Conservation (phyloP, 53 echinoderm and acorn worm genomes). For the Paracentrotus lividus region DNA sequence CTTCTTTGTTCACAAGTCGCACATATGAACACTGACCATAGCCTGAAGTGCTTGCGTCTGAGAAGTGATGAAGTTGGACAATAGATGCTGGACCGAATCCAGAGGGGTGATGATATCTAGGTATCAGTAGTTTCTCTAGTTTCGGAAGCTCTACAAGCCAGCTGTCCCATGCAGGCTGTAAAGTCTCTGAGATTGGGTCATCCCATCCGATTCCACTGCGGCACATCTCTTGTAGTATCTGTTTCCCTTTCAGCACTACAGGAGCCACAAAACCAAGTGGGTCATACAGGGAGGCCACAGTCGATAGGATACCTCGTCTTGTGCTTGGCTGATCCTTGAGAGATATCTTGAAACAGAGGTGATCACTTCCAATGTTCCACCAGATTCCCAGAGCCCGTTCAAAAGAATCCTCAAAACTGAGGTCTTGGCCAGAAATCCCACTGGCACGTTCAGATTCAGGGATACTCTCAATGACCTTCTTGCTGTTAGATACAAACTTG, state of each 20-base stretch:
- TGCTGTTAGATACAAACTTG: constrained; percentile 79
- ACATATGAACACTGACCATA: constrained; percentile 82
- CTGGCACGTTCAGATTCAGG: constrained; percentile 65
- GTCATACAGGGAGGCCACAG: constrained; percentile 72
- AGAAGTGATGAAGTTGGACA: constrained; percentile 77
- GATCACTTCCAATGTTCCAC: constrained; percentile 76
- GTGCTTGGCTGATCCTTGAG: constrained; percentile 35
- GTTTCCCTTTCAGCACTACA: constrained; percentile 59
- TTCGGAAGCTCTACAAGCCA: constrained; percentile 68
- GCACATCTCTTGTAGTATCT: constrained; percentile 72
- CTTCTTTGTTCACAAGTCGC: constrained; percentile 48
- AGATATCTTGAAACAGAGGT: constrained; percentile 69
- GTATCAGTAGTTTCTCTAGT: constrained; percentile 58
- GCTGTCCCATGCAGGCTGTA: constrained; percentile 71
- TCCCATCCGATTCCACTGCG: constrained; percentile 69
- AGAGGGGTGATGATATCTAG: constrained; percentile 69
- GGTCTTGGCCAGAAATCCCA: constrained; percentile 11
- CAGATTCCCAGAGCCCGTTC: constrained; percentile 79
- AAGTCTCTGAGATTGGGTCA: constrained; percentile 50
- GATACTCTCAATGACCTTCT: constrained; percentile 67
- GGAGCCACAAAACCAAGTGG: constrained; percentile 74
- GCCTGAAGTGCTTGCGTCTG: constrained; percentile 73
- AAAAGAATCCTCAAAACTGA: constrained; percentile 60
- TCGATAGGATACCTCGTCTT: constrained; percentile 71
- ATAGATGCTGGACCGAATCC: constrained; percentile 31